Conservation (phyloP, 2,888 invertebrate species). For the Agriopis leucophaearia region DNA sequence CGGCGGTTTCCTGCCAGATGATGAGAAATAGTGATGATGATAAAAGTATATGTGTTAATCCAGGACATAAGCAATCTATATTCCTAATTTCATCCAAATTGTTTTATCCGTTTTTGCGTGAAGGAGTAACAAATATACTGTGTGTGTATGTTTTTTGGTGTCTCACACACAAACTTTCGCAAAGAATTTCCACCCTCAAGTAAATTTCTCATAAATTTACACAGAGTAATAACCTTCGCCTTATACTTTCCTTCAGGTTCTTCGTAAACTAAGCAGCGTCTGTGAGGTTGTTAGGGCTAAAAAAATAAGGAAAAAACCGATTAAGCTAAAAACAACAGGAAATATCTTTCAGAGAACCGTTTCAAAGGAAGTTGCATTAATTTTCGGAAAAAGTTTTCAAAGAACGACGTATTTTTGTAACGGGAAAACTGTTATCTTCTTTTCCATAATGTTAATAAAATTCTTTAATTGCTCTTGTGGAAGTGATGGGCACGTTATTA, state of each 20-base stretch:
- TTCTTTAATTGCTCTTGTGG: too few relatives aligned
- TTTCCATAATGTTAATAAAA: background rate
- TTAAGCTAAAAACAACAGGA: slow-evolving; percentile 9
- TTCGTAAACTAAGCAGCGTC: background rate
- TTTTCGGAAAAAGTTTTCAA: background rate
- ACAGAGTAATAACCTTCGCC: slow-evolving; percentile 1
- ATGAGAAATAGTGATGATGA: too few relatives aligned
- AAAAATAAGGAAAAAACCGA: slow-evolving; percentile 8
- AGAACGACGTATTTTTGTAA: slow-evolving; percentile 4
- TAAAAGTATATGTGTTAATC: too few relatives aligned
- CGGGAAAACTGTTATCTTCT: background rate
- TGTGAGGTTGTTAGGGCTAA: slow-evolving; percentile 1
- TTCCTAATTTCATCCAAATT: too few relatives aligned
- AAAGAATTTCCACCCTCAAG: slow-evolving; percentile 6
- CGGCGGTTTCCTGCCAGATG: too few relatives aligned
- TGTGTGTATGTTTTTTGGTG: too few relatives aligned
- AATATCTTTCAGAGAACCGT: slow-evolving; percentile 2
- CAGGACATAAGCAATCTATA: too few relatives aligned
- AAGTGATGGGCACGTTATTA: too few relatives aligned
- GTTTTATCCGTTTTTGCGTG: too few relatives aligned
- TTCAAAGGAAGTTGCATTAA: background rate
- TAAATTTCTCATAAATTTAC: slow-evolving; percentile 11
- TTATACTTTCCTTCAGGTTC: background rate
- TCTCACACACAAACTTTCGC: too few relatives aligned
- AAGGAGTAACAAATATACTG: too few relatives aligned